Base-by-base conservation (phyloP, 1,140 invertebrate species). In the Rhopalosiphum padi region DNA sequence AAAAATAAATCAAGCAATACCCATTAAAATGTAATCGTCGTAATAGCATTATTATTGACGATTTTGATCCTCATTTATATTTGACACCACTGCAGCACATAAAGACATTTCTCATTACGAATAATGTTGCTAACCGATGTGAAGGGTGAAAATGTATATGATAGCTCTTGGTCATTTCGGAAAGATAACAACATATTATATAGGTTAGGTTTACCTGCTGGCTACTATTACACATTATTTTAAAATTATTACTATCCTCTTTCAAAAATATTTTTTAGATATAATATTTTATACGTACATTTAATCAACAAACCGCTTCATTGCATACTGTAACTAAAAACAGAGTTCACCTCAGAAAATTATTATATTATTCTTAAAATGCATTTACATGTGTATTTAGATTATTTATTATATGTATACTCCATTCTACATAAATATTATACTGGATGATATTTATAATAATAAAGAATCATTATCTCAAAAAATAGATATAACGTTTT, bases 341-440 rank as follows among this genome's bases (percentile, higher is more conserved):
- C 30, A 8, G 11, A 88, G 46, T 22, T 51, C 1, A n/a, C 30
- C 21, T 48, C 86, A 48, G 18, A 46, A 51, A 41, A 85, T 25
- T 43, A 83, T n/a, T 86, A 43, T 46, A 85, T 41, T 48, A 88
- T 51, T 88, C 86, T 51, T 51, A 88, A 88, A 88, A 88, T 88
- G 35, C 1, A 41, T 88, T 51, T n/a, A 9, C 18, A 11, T 37
- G n/a, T 7, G 21, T 41, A 11, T 83, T 35, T 83, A 30, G 7
- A 2, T 25, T 25, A n/a, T 68, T 18, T 6, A 77, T 18, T n/a
- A 15, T 77, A 77, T 0, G 60, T 77, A n/a, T 15, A 15, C n/a
- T 46, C 8, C 15, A 15, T n/a, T 25, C 25, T n/a, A n/a, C 60
- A 48, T 51, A 11, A 51, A 51, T 18, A 51, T 55, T 60, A 60